Evolutionary conservation across 2,888 invertebrate genomes (phyloP).

Genomic region (Cancer borealis): DNA sequence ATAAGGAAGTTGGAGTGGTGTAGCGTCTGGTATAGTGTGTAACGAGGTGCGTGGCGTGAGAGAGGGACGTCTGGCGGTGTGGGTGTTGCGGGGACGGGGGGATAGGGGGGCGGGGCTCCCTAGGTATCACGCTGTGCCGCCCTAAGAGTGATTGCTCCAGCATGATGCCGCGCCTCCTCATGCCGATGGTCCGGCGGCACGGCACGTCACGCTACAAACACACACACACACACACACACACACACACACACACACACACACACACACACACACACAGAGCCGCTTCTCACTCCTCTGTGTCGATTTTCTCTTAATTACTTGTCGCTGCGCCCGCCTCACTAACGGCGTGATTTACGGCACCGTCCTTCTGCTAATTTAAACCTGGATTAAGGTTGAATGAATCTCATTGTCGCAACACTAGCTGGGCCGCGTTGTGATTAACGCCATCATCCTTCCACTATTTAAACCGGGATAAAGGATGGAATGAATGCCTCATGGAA

Average conservation of each 20-base stretch:
- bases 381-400: neutral
- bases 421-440: neutral
- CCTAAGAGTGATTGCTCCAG: conserved; percentile 41
- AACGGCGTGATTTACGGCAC: neutral
- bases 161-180: conserved; percentile 21
- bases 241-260: too few relatives aligned
- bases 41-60: neutral
- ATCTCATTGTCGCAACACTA: neutral
- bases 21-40: neutral
- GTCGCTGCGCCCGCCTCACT: neutral
- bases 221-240: neutral
- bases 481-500: neutral
- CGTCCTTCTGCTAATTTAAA: conserved; percentile 28
- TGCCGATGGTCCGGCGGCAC: conserved; percentile 11
- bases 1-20: neutral
- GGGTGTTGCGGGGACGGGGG: neutral
- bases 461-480: neutral
- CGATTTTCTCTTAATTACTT: conserved; percentile 22
- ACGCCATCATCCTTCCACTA: neutral
- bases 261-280: neutral
- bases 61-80: neutral
- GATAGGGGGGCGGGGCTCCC: neutral
- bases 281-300: neutral
- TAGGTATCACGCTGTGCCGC: conserved; percentile 6
- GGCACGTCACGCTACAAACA: neutral